Evolutionary conservation across 1,140 invertebrate genomes (phyloP).

Genomic region (Heterodera carotae): DNA sequence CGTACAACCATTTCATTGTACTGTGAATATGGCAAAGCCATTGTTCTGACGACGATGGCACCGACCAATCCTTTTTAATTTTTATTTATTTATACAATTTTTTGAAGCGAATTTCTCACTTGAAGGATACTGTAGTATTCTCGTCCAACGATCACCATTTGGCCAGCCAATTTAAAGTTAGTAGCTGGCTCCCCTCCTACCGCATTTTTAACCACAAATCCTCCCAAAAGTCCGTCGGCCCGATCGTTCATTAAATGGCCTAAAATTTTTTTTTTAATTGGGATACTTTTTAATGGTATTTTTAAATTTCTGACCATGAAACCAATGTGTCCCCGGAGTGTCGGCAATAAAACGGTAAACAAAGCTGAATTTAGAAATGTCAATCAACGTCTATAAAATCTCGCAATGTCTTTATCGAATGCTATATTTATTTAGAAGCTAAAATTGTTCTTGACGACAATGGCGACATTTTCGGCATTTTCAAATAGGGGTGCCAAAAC

Average conservation of each 20-base stretch:
- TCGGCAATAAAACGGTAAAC: constrained; percentile 64
- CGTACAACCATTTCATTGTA: constrained; percentile 64
- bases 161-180: background rate
- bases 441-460: too few species aligned
- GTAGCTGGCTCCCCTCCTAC: background rate
- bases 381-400: too few species aligned
- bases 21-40: constrained; percentile 58
- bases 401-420: too few species aligned
- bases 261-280: background rate
- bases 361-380: constrained; percentile 34
- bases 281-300: background rate
- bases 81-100: constrained; percentile 1
- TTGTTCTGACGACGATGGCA: constrained; percentile 46
- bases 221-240: constrained; percentile 59
- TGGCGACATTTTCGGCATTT: too few species aligned
- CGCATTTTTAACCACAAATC: constrained; percentile 52
- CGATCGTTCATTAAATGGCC: constrained; percentile 58
- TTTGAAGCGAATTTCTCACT: constrained; percentile 11
- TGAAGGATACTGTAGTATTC: constrained; percentile 46
- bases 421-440: too few species aligned
- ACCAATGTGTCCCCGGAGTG: constrained; percentile 63
- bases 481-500: too few species aligned
- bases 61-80: constrained; percentile 60
- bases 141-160: constrained; percentile 20
- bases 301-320: constrained; percentile 53